Evolutionary conservation across 2,797 vertebrate species (phyloP).

Genomic region (Hafferia zeledoni): DNA sequence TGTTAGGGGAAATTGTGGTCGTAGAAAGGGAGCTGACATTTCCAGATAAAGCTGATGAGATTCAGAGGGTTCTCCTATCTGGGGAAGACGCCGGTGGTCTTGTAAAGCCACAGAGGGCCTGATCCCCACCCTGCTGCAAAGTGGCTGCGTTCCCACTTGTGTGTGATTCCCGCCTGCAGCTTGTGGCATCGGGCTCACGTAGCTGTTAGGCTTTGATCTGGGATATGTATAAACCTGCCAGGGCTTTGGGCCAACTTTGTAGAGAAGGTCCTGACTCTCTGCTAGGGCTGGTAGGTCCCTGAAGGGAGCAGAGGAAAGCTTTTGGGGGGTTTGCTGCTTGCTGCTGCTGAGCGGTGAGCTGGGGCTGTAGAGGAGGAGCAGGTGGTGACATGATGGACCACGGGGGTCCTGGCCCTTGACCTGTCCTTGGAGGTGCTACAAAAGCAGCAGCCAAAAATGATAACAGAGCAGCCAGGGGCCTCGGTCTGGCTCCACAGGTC

Average conservation of each 20-base stretch:
- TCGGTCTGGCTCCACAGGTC: rapidly evolving
- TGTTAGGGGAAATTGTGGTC: not conserved
- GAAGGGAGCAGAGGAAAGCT: not conserved
- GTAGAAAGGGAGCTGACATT: not conserved
- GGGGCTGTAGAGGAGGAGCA: not conserved
- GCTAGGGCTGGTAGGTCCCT: not conserved
- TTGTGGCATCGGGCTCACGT: not conserved
- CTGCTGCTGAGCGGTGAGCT: not conserved
- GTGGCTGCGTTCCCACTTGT: not conserved
- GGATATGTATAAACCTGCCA: not conserved
- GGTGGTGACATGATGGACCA: not conserved
- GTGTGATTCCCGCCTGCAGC: not conserved
- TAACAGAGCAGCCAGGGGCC: not conserved
- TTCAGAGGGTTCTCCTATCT: not conserved
- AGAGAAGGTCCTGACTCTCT: not conserved
- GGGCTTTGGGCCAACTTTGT: not conserved
- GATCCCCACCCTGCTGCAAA: not conserved
- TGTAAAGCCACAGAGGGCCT: not conserved
- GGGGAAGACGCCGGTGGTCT: not conserved
- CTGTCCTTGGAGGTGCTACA: not conserved
- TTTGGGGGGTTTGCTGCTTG: not conserved
- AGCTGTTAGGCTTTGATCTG: constrained; percentile 24
- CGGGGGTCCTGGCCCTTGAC: not conserved
- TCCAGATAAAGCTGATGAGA: not conserved
- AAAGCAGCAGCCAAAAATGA: not conserved